Conservation (phyloP, 2,113 vertebrate genomes). For the Gobiocypris rarus region DNA sequence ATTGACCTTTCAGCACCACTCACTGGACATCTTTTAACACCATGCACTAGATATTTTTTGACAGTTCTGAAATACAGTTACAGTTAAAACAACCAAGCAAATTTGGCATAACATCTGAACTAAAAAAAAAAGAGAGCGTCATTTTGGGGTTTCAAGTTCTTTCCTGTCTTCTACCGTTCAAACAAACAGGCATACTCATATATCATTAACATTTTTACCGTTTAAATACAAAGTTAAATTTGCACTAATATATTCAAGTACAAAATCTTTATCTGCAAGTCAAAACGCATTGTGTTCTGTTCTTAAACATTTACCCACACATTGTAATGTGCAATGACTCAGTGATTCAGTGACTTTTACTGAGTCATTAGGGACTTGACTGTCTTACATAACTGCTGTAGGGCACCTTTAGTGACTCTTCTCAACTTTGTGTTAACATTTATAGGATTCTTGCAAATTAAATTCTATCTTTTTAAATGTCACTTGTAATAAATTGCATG, state of each 20-base stretch:
- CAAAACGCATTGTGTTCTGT: slow-evolving; percentile 22
- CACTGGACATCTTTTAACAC: background rate
- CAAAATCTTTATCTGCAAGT: slow-evolving; percentile 27
- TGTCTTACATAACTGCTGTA: slow-evolving; percentile 14
- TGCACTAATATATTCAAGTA: slow-evolving; percentile 24
- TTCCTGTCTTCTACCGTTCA: too few species aligned
- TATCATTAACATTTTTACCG: too few species aligned
- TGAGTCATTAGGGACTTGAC: background rate
- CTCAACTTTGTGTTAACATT: slow-evolving; percentile 45
- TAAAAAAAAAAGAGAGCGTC: too few species aligned
- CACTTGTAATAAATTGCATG: slow-evolving; percentile 31
- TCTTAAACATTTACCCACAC: slow-evolving; percentile 38
- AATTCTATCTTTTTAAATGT: slow-evolving; percentile 45
- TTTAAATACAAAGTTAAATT: background rate
- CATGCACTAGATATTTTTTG: too few species aligned
- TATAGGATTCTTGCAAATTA: slow-evolving; percentile 17
- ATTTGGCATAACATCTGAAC: too few species aligned
- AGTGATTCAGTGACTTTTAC: slow-evolving; percentile 19
- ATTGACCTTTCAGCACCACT: background rate
- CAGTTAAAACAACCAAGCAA: too few species aligned
- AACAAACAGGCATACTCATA: too few species aligned
- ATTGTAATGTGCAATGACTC: slow-evolving; percentile 5
- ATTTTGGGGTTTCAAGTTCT: too few species aligned
- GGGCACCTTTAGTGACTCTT: slow-evolving; percentile 26
- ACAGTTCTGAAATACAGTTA: too few species aligned